A percentile compares a stretch with the other conserved stretches of the same genome.
Evolutionary conservation across 2,113 vertebrate genomes (phyloP).

Genomic region (Channa maculata): DNA sequence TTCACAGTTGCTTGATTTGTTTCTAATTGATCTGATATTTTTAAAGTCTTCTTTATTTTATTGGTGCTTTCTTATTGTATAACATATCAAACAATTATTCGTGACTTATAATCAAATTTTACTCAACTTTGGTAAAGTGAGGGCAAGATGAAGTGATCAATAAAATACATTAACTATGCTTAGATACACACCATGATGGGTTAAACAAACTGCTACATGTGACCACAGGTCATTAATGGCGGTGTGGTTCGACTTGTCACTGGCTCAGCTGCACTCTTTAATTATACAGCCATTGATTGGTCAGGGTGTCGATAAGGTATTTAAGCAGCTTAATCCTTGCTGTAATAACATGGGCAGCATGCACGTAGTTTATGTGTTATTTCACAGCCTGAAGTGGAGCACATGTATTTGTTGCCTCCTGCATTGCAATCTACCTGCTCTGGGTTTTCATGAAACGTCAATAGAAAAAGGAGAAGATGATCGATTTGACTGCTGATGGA

Average conservation of each 20-base stretch:
- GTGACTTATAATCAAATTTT: neutral
- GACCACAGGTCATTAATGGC: constrained; percentile 50
- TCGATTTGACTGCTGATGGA: constrained; percentile 33
- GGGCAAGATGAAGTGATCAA: neutral
- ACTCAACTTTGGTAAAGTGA: constrained; percentile 6
- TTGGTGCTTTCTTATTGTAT: neutral
- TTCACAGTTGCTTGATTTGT: constrained; percentile 20
- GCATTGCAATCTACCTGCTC: constrained; percentile 38
- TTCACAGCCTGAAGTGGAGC: constrained; percentile 35
- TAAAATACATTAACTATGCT: constrained; percentile 2
- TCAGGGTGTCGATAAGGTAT: constrained; percentile 61
- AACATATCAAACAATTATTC: constrained; percentile 1
- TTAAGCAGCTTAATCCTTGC: constrained; percentile 67
- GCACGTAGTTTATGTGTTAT: constrained; percentile 52
- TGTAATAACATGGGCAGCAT: constrained; percentile 65
- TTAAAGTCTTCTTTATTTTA: neutral
- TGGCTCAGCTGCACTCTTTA: constrained; percentile 66
- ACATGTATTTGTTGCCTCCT: constrained; percentile 38
- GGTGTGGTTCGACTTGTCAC: constrained; percentile 46
- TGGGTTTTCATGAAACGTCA: constrained; percentile 35
- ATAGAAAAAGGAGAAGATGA: constrained; percentile 42
- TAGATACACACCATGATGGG: constrained; percentile 8
- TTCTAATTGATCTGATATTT: neutral
- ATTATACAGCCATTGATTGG: constrained; percentile 72
- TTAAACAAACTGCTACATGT: constrained; percentile 63